Evolutionary conservation across 2,888 invertebrate species (phyloP).

Genomic region (Liodrosophila aerea): DNA sequence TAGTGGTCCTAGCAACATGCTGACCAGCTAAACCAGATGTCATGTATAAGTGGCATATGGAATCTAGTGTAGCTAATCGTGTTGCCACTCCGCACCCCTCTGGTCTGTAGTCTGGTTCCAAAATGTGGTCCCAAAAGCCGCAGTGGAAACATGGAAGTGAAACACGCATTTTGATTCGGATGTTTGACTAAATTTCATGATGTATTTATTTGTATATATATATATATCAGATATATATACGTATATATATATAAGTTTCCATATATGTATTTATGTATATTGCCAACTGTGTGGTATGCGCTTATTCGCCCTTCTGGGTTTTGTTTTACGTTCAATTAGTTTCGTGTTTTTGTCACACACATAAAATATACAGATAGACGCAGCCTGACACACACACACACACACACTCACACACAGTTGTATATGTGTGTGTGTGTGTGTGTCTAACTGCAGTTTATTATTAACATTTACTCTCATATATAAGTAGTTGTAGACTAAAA

Average conservation of each 20-base stretch:
- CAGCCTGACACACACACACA: neutral
- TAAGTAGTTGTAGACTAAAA: constrained; percentile 32
- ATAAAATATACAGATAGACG: constrained; percentile 19
- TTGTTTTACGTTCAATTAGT: constrained; percentile 40
- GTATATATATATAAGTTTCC: constrained; percentile 15
- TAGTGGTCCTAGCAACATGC: no score
- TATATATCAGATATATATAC: constrained; percentile 18
- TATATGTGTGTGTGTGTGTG: constrained; percentile 11
- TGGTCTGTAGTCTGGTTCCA: no score
- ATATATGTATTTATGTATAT: constrained; percentile 23
- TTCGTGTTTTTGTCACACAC: constrained; percentile 21
- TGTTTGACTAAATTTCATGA: constrained; percentile 75
- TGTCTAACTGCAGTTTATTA: constrained; percentile 38
- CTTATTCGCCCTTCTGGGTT: constrained; percentile 15
- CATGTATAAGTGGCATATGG: no score
- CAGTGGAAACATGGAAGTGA: constrained; percentile 12
- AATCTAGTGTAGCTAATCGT: no score
- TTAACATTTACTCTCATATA: constrained; percentile 43
- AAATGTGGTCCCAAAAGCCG: constrained; percentile 6
- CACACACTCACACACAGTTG: constrained; percentile 1
- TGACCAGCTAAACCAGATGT: neutral
- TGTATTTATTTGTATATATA: constrained; percentile 62
- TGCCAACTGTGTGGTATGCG: constrained; percentile 36
- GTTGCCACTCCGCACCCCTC: no score
- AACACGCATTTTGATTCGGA: constrained; percentile 42